Evolutionary conservation across 2,888 invertebrate species (phyloP).

Genomic region (Cataglyphis albicans): DNA sequence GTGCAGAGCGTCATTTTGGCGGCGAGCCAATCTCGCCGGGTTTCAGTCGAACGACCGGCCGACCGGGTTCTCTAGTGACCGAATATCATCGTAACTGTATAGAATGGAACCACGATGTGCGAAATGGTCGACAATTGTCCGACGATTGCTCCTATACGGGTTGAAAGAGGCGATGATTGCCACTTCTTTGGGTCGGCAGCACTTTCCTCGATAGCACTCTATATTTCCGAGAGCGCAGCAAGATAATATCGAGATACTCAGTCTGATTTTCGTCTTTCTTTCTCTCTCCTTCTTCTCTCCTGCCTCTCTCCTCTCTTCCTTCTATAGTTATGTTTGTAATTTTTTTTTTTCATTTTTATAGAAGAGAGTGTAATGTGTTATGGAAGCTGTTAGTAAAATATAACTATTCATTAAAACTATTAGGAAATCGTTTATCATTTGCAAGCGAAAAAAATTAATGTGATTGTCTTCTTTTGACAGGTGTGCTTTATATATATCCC

Average conservation of each 20-base stretch:
- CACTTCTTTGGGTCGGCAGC: not conserved
- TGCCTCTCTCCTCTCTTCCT: not conserved
- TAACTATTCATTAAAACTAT: not conserved
- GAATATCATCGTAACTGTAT: constrained; percentile 34
- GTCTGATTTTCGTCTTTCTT: not conserved
- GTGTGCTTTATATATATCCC: not conserved
- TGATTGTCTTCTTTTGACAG: not conserved
- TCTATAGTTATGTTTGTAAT: not conserved
- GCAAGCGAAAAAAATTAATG: constrained; percentile 12
- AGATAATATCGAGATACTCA: constrained; percentile 10
- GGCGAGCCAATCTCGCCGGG: constrained; percentile 50
- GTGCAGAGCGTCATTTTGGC: constrained; percentile 61
- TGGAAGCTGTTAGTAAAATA: not conserved
- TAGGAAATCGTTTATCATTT: not conserved
- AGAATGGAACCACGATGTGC: constrained; percentile 26
- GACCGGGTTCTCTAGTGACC: constrained; percentile 23
- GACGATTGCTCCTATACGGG: constrained; percentile 17
- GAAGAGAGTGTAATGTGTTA: not conserved
- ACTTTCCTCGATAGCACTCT: not conserved
- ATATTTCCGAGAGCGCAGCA: not conserved
- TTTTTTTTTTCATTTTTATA: not conserved
- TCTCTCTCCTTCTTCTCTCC: not conserved
- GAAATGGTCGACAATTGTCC: constrained; percentile 32
- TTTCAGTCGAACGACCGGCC: constrained; percentile 14
- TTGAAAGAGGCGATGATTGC: constrained; percentile 30